phyloP scores from a whole-genome alignment of 2,113 vertebrate species.

The Lycocorax pyrrhopterus region DNA sequence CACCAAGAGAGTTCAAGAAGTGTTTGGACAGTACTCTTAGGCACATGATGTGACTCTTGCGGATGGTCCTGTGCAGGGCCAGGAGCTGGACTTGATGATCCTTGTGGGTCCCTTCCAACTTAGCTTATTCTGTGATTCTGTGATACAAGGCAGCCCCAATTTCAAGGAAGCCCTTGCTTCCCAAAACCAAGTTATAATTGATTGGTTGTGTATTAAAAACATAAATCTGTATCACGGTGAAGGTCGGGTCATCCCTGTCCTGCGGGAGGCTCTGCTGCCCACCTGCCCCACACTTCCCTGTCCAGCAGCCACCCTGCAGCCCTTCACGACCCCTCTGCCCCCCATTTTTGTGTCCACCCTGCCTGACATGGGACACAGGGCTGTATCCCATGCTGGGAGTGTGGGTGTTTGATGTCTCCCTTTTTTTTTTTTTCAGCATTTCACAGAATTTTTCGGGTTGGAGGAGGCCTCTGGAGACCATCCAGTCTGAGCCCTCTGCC shows the following conservation, averaged over 20 bases:
- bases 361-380: not conserved
- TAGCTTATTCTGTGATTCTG: not conserved
- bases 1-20: not conserved
- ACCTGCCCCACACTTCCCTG: not conserved
- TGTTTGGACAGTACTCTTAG: not conserved
- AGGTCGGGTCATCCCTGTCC: not conserved
- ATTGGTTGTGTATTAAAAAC: not conserved
- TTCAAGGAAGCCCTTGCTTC: not conserved
- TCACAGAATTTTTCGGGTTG: not conserved
- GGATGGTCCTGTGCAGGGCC: not conserved
- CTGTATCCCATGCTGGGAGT: not conserved
- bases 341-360: fast-evolving
- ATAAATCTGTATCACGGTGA: not conserved
- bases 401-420: fast-evolving
- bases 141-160: not conserved
- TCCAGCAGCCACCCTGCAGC: not conserved
- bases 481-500: not conserved
- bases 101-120: not conserved
- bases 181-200: not conserved
- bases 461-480: not conserved
- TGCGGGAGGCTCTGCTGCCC: not conserved
- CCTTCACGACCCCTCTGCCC: fast-evolving
- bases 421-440: not conserved
- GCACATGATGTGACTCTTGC: not conserved
- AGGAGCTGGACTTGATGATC: not conserved